Evolutionary conservation across 2,797 vertebrate genomes (phyloP).

Genomic region (Molothrus aeneus): DNA sequence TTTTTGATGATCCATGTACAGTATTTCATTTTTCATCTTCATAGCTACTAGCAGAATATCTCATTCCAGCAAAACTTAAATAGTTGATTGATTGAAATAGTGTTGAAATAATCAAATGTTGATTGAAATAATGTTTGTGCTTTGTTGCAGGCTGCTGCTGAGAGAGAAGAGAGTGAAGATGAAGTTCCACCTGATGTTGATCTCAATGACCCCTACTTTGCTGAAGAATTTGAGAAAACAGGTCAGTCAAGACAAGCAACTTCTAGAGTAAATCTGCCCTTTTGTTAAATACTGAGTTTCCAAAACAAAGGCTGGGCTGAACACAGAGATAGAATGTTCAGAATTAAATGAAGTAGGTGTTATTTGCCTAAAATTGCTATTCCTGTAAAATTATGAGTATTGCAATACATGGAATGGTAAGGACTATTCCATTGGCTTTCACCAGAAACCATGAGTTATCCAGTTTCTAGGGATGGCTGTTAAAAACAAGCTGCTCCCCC

Average conservation of each 20-base stretch:
- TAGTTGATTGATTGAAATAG: background rate
- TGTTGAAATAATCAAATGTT: background rate
- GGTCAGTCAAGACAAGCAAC: conserved; percentile 72
- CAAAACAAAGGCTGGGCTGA: background rate
- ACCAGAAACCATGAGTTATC: background rate
- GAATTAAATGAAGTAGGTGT: background rate
- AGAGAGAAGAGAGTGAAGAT: conserved; percentile 81
- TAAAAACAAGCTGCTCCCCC: background rate
- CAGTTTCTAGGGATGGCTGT: background rate
- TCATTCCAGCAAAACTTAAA: background rate
- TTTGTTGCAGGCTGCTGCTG: conserved; percentile 65
- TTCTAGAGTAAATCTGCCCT: background rate
- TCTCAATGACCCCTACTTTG: conserved; percentile 88
- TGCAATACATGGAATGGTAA: background rate
- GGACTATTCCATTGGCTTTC: background rate
- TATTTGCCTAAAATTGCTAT: background rate
- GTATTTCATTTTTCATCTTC: background rate
- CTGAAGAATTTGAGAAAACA: conserved; percentile 82
- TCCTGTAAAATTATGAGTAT: background rate
- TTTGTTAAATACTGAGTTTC: background rate
- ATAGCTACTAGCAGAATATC: background rate
- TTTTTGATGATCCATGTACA: background rate
- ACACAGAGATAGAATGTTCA: background rate
- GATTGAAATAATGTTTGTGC: background rate
- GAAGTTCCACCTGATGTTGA: conserved; percentile 89